phyloP scores from a whole-genome alignment of 2,888 invertebrate species.

The Megalurothrips usitatus region DNA sequence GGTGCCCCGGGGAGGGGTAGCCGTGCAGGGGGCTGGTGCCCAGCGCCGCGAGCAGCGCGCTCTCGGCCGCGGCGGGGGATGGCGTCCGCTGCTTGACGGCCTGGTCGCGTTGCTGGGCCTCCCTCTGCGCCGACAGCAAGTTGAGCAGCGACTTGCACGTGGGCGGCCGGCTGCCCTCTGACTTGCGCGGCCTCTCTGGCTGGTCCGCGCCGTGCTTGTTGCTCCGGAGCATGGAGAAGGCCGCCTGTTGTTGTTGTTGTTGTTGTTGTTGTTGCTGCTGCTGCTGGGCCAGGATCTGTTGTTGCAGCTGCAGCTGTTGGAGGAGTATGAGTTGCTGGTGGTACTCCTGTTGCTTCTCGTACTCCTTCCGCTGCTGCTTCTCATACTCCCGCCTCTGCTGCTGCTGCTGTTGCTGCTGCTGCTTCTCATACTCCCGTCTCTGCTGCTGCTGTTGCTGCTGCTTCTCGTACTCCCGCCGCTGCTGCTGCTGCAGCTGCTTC shows the following conservation, averaged over 20 bases:
- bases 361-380: conserved; percentile 40
- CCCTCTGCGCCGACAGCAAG: conserved; percentile 45
- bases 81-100: conserved; percentile 7
- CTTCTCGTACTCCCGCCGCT: conserved; percentile 36
- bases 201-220: neutral
- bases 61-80: neutral
- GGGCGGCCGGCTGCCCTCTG: conserved; percentile 31
- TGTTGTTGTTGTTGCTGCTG: conserved; percentile 39
- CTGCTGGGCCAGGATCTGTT: conserved; percentile 36
- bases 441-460: conserved; percentile 39
- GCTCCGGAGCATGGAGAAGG: neutral
- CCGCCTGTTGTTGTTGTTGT: conserved; percentile 36
- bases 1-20: neutral
- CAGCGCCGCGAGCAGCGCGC: conserved; percentile 34
- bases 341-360: conserved; percentile 42
- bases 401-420: conserved; percentile 40
- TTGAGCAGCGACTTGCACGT: conserved; percentile 56
- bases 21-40: conserved; percentile 32
- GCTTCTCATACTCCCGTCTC: conserved; percentile 36
- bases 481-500: conserved; percentile 38
- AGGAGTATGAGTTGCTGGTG: conserved; percentile 40
- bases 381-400: conserved; percentile 36
- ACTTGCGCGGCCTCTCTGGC: neutral
- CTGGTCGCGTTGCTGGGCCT: conserved; percentile 29
- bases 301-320: conserved; percentile 41